These are phyloP conservation scores for Stigmatopora nigra DNA, from an alignment of 2,113 vertebrate species.

Conservation along the genomic window DNA sequence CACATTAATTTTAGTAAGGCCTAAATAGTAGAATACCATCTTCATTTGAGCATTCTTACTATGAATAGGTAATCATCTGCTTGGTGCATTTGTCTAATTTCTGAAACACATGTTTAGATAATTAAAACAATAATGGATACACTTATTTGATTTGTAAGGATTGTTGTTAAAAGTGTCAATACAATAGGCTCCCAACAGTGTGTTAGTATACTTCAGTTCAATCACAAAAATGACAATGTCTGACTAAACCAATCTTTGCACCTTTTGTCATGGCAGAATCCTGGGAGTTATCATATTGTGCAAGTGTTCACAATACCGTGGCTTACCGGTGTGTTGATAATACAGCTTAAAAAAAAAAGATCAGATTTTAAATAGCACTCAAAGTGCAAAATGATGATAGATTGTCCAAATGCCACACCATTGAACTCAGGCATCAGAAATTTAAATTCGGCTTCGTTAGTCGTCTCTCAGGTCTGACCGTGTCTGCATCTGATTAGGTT, in stretches of 20 bases:
- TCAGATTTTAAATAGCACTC: constrained; percentile 12
- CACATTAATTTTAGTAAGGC: too few relatives aligned
- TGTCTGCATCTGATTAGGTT: constrained; percentile 61
- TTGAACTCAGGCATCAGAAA: constrained; percentile 46
- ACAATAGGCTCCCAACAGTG: neutral
- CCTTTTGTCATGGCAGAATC: neutral
- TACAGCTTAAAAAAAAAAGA: constrained; percentile 2
- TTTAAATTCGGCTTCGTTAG: constrained; percentile 54
- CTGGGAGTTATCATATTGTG: neutral
- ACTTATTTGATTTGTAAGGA: too few relatives aligned
- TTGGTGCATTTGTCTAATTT: too few relatives aligned
- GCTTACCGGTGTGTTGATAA: neutral
- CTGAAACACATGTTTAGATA: too few relatives aligned
- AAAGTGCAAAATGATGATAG: constrained; percentile 45
- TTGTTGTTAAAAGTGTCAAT: too few relatives aligned
- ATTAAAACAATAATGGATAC: too few relatives aligned
- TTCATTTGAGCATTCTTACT: too few relatives aligned
- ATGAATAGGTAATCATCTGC: too few relatives aligned
- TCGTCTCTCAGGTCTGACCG: constrained; percentile 46
- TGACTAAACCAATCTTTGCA: neutral
- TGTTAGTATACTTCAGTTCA: neutral
- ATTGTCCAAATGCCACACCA: constrained; percentile 31
- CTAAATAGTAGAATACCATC: too few relatives aligned
- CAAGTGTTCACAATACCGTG: neutral
- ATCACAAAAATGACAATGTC: neutral